Base-by-base conservation (phyloP, 2,888 invertebrate species). In the Xanthorhoe designata region DNA sequence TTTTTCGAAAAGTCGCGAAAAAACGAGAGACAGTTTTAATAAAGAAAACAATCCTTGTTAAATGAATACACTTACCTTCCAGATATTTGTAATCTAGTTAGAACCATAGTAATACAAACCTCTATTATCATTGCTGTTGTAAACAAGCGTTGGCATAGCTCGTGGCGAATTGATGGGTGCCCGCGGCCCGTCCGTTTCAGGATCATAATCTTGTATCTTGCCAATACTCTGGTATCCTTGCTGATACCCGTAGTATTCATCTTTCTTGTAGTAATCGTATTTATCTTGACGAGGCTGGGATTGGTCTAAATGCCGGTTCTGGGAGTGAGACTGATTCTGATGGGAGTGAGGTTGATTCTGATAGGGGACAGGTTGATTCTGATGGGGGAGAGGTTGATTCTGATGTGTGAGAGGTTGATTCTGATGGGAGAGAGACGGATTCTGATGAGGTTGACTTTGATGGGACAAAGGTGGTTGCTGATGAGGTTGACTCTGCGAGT, bases 101-200 rank as follows among this genome's bases (percentile, higher is more conserved):
- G 10, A 38, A 38, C 35, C 35, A 24, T 3, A 24, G 4, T 24
- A 24, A 7, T 17, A 84, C 88, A 80, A 83, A 91, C 91, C 91
- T 90, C 89, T 66, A 50, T 74, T 87, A 66, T 92, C 91, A 68
- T 79, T 67, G 79, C 91, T 85, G 77, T 97, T 97, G 88, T 98
- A 98, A 80, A 98, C 97, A 73, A 98, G 94, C 18, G 97, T 97
- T 59, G 97, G 96, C 3, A 96, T 96, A 78, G 96, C 96, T 77
- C 97, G 94, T 68, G 96, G 95, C 4, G 97, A 96, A 82, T 96
- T 96, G 0, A 96, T 96, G 68, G 95, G 94, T 56, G 94, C 94
- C 70, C 96, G 94, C 15, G 96, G 96, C 55, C 96, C 95, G 79
- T 96, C 96, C 75, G 94, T 95, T 72, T 96, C 89, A 2, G 97